Evolutionary conservation across 1,140 invertebrate genomes (phyloP).

Genomic region (Caenorhabditis remanei): DNA sequence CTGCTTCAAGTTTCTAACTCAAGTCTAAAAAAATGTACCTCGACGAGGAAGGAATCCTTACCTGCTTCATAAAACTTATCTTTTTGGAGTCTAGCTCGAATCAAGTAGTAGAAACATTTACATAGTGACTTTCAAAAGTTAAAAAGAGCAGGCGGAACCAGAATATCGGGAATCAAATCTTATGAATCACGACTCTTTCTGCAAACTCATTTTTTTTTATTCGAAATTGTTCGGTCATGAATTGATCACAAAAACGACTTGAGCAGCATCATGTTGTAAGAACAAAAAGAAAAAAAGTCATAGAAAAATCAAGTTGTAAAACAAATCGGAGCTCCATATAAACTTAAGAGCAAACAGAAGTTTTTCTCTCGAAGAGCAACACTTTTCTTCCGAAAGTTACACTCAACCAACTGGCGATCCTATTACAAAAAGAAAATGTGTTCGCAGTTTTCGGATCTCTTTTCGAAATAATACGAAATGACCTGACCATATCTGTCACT

Average conservation of each 20-base stretch:
- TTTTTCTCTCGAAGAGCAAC: not conserved
- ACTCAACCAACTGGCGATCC: not conserved
- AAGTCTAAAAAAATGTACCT: too few relatives aligned
- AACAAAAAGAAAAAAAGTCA: not conserved
- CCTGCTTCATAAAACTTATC: too few relatives aligned
- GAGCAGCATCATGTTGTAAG: not conserved
- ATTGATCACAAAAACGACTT: not conserved
- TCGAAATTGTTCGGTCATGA: not conserved
- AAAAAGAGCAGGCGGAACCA: too few relatives aligned
- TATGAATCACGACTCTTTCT: not conserved
- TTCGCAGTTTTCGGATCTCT: not conserved
- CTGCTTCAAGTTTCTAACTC: too few relatives aligned
- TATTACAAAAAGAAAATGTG: not conserved
- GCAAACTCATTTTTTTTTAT: not conserved
- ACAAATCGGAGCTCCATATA: not conserved
- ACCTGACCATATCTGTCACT: not conserved
- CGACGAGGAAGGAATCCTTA: too few relatives aligned
- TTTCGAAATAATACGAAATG: slow-evolving; percentile 38
- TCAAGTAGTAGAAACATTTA: too few relatives aligned
- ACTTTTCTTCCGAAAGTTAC: not conserved
- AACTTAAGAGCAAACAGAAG: slow-evolving; percentile 32
- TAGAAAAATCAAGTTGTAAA: not conserved
- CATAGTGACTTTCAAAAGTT: too few relatives aligned
- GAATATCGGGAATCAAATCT: too few relatives aligned
- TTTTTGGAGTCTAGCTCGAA: too few relatives aligned